Base-by-base conservation (phyloP, 2,113 vertebrate species). In the Geothlypis trichas region DNA sequence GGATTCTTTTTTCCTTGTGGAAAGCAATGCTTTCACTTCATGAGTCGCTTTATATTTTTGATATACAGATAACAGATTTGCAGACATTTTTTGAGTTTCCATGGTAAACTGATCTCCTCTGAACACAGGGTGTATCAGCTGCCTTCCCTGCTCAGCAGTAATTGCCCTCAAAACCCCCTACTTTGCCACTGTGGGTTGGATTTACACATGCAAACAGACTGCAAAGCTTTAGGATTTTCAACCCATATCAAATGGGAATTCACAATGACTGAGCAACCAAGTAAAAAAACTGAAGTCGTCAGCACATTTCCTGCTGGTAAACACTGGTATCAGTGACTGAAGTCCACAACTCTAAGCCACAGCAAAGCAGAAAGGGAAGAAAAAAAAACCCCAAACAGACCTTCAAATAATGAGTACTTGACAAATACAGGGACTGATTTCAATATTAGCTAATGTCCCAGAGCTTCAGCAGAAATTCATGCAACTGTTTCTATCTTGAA, bases 151-250 rank as follows among this genome's bases (percentile, higher is more conserved):
- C 52, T 49, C 76, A 74, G 37, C 1, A 1, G 33, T 51, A 68
- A 69, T 7, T 69, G 58, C 31, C 44, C 71, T 87, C 69, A 76
- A 23, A 65, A 46, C 17, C 10, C n/a, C 69, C 79, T 13, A 51
- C 63, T 35, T n/a, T 47, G 35, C 23, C 42, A 63, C 5, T 80
- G 30, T 28, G 42, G 35, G 73, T 61, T 33, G 72, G 35, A 78
- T 95, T 90, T 82, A 90, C 61, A 75, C 23, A 68, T 49, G 33
- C 31, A 83, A 85, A 91, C 46, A 49, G 19, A 44, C 19, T 33
- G 17, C 24, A 13, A 4, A 4, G n/a, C 62, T 61, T 59, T 37
- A 63, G 31, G 46, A n/a, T 58, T 92, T 94, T 66, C 51, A 54
- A 41, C 9, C 14, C 30, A 4, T 39, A 84, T 66, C 67, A 57